These are phyloP conservation scores for Trachythela sp. DNA, from an alignment of 64 coral and sea anemone species.

Conservation along the genomic window DNA sequence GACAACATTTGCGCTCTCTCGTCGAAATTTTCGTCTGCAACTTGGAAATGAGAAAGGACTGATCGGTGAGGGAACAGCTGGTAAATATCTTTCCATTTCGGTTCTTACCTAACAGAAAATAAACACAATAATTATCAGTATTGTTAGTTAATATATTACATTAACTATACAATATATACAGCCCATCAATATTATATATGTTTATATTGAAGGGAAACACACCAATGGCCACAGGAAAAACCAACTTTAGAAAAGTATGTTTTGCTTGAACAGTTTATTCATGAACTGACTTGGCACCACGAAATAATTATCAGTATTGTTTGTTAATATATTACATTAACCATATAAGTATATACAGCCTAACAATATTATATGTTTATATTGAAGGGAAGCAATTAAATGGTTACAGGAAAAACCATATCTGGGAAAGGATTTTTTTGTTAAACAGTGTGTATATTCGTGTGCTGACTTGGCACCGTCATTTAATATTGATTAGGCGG, in stretches of 20 bases:
- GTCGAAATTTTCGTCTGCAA: constrained; percentile 91
- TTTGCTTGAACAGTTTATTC: background rate
- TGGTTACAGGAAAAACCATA: background rate
- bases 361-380: background rate
- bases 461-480: background rate
- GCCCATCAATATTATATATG: background rate
- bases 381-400: background rate
- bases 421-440: background rate
- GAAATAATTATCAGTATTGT: constrained; percentile 8
- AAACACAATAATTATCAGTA: constrained; percentile 22
- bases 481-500: background rate
- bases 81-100: constrained; percentile 94
- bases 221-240: background rate
- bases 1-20: constrained; percentile 95
- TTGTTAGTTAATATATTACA: background rate
- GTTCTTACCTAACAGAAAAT: constrained; percentile 51
- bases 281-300: background rate
- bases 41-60: constrained; percentile 50
- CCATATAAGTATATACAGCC: background rate
- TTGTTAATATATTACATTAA: background rate
- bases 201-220: background rate
- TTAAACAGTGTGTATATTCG: background rate
- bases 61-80: constrained; percentile 68
- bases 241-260: background rate
- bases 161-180: background rate